Conservation (phyloP, 2,797 vertebrate species). For the Tauraco hartlaubi region DNA sequence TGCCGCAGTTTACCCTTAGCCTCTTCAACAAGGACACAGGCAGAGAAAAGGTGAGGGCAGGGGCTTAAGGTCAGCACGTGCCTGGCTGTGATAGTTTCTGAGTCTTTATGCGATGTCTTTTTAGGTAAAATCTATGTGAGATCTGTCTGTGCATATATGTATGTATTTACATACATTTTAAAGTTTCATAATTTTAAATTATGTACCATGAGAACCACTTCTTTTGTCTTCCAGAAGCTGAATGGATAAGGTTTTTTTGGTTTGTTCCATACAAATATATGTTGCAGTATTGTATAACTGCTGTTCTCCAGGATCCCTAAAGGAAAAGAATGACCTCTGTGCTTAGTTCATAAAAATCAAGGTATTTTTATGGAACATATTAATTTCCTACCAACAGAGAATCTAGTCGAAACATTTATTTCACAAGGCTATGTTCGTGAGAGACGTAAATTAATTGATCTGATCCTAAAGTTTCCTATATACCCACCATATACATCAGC, state of each 20-base stretch:
- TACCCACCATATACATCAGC: not conserved
- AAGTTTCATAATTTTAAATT: not conserved
- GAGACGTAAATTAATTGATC: not conserved
- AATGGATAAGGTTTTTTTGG: not conserved
- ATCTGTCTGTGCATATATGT: not conserved
- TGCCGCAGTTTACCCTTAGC: accelerated
- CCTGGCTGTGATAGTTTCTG: not conserved
- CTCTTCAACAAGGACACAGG: not conserved
- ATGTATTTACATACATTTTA: not conserved
- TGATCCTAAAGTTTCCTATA: not conserved
- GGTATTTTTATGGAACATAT: not conserved
- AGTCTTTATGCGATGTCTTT: not conserved
- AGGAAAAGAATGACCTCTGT: not conserved
- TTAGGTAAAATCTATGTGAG: not conserved
- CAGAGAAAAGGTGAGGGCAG: not conserved
- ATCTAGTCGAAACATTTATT: not conserved
- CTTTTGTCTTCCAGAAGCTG: not conserved
- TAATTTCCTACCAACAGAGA: not conserved
- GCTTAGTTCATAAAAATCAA: not conserved
- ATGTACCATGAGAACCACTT: not conserved
- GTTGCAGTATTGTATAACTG: not conserved
- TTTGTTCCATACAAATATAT: not conserved
- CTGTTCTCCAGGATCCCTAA: not conserved
- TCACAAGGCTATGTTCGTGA: not conserved
- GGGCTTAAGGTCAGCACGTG: not conserved